phyloP scores from a whole-genome alignment of 2,113 vertebrate genomes.

The Pterocles gutturalis region DNA sequence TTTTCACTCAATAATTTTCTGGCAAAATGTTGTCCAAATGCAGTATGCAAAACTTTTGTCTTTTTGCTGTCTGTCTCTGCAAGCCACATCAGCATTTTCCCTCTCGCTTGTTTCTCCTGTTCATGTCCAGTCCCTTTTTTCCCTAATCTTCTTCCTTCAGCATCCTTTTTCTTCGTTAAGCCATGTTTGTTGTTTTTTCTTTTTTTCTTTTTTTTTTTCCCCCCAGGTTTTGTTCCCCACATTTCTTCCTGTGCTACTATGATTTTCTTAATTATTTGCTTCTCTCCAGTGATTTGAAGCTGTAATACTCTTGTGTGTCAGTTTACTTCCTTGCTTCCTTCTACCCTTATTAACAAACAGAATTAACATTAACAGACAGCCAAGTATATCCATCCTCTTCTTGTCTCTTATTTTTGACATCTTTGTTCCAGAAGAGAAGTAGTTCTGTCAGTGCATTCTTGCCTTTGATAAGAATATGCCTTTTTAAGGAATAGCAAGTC shows the following conservation, averaged over 20 bases:
- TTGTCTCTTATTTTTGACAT: neutral
- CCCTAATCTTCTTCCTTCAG: neutral
- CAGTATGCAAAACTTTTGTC: neutral
- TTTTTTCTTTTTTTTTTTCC: neutral
- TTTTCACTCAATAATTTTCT: neutral
- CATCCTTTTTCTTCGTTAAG: neutral
- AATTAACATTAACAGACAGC: neutral
- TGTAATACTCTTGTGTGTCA: neutral
- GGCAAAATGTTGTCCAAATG: neutral
- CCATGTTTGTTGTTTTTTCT: neutral
- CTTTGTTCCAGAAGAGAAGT: neutral
- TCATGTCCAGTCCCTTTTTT: neutral
- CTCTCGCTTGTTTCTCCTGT: neutral
- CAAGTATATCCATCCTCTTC: neutral
- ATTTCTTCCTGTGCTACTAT: neutral
- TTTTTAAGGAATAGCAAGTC: neutral
- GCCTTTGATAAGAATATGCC: neutral
- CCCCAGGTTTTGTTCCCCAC: neutral
- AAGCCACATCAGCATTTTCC: neutral
- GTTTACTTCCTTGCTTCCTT: neutral
- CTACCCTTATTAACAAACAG: neutral
- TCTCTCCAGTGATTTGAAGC: neutral
- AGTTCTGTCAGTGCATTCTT: neutral
- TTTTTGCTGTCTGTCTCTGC: neutral
- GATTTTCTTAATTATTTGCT: neutral